Percentiles rank a stretch among this genome's conserved stretches.
Evolutionary conservation across 1,140 invertebrate species (phyloP).

Genomic region (Heliconius hermathena): DNA sequence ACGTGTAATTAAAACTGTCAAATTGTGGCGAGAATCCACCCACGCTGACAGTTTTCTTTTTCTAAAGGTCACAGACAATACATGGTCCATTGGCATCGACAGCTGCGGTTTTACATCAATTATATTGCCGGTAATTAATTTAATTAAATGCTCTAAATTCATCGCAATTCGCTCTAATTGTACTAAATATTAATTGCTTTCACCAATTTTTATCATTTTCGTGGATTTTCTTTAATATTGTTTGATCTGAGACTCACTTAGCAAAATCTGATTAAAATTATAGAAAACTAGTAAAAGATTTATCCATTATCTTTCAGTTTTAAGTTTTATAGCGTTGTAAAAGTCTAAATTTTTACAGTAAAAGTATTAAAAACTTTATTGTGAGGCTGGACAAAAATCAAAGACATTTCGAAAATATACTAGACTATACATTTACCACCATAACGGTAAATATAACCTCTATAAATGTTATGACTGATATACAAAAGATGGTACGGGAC

Average conservation of each 20-base stretch:
- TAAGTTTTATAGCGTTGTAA: background rate
- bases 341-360: background rate
- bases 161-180: conserved; percentile 15
- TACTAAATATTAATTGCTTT: background rate
- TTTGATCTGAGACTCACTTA: no score
- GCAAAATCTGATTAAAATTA: no score
- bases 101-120: conserved; percentile 37
- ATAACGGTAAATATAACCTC: conserved; percentile 37
- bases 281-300: background rate
- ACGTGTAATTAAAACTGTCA: conserved; percentile 67
- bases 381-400: background rate
- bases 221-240: background rate
- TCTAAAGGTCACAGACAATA: conserved; percentile 39
- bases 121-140: conserved; percentile 16
- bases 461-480: conserved; percentile 23
- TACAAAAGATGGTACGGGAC: conserved; percentile 31
- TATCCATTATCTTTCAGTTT: background rate
- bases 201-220: background rate
- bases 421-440: conserved; percentile 6
- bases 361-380: background rate
- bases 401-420: background rate
- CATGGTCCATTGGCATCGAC: conserved; percentile 53
- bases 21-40: conserved; percentile 64
- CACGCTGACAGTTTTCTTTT: conserved; percentile 46
- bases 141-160: conserved; percentile 22